phyloP scores from a whole-genome alignment of 2,113 vertebrate genomes.

The Orthonyx spaldingii region DNA sequence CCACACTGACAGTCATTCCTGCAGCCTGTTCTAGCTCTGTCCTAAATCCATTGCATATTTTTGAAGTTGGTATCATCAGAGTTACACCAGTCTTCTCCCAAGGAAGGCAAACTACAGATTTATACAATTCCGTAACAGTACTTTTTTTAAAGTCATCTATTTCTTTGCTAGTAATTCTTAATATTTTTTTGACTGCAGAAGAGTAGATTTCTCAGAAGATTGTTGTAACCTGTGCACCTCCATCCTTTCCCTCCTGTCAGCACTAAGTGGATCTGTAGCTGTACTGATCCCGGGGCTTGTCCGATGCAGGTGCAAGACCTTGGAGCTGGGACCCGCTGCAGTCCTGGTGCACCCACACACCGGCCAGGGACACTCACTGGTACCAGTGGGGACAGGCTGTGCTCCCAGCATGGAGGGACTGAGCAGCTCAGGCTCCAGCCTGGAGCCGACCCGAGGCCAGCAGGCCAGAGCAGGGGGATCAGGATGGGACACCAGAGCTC shows the following conservation, averaged over 20 bases:
- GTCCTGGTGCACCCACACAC: not conserved
- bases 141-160: not conserved
- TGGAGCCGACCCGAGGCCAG: not conserved
- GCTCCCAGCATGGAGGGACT: too few relatives aligned
- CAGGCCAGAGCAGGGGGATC: not conserved
- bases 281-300: rapidly evolving
- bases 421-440: not conserved
- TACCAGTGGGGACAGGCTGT: not conserved
- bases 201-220: not conserved
- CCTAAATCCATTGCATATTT: not conserved
- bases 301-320: rapidly evolving
- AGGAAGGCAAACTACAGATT: not conserved
- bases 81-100: not conserved
- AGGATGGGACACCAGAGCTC: not conserved
- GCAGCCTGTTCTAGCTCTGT: not conserved
- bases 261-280: not conserved
- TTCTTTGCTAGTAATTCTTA: not conserved
- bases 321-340: not conserved
- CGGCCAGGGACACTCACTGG: not conserved
- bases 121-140: not conserved
- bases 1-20: not conserved
- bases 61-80: not conserved
- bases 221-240: not conserved
- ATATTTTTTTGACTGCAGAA: not conserved
- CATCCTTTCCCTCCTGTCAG: not conserved